Evolutionary conservation across 2,797 vertebrate genomes (phyloP).

Genomic region (Lacerta bilineata): DNA sequence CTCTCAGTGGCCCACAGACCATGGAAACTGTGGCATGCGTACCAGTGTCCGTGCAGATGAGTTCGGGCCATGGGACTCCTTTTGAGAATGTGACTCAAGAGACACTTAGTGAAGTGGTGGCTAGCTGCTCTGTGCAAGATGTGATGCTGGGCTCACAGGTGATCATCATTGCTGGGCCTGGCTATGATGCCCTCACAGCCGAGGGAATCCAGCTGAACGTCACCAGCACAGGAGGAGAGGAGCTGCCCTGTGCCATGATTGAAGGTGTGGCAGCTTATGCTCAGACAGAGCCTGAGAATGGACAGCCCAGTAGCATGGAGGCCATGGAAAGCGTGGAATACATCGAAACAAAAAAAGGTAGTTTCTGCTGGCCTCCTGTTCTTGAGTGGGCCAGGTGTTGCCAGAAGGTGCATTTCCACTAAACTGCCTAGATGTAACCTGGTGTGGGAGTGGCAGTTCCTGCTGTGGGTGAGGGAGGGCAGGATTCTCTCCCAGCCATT

Average conservation of each 20-base stretch:
- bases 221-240: slow-evolving; percentile 80
- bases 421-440: no score
- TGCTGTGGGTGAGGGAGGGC: background rate
- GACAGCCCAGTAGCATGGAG: slow-evolving; percentile 2
- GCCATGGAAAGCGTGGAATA: slow-evolving; percentile 18
- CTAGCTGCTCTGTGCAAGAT: slow-evolving; percentile 83
- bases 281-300: slow-evolving; percentile 78
- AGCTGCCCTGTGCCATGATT: slow-evolving; percentile 86
- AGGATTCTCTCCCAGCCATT: no score
- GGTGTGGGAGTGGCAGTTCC: background rate
- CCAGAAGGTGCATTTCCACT: background rate
- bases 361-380: background rate
- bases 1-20: slow-evolving; percentile 54
- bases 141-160: slow-evolving; percentile 88
- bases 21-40: slow-evolving; percentile 77
- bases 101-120: slow-evolving; percentile 82
- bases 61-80: slow-evolving; percentile 74
- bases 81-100: slow-evolving; percentile 82
- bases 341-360: slow-evolving; percentile 81
- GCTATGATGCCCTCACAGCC: slow-evolving; percentile 87
- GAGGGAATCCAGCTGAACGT: slow-evolving; percentile 91
- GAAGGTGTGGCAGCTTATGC: slow-evolving; percentile 84
- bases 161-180: slow-evolving; percentile 91
- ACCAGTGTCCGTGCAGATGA: slow-evolving; percentile 73
- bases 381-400: background rate